A percentile compares a stretch with the other conserved stretches of the same genome.
Conservation (phyloP, 2,888 invertebrate species). For the Cantharis rufa region DNA sequence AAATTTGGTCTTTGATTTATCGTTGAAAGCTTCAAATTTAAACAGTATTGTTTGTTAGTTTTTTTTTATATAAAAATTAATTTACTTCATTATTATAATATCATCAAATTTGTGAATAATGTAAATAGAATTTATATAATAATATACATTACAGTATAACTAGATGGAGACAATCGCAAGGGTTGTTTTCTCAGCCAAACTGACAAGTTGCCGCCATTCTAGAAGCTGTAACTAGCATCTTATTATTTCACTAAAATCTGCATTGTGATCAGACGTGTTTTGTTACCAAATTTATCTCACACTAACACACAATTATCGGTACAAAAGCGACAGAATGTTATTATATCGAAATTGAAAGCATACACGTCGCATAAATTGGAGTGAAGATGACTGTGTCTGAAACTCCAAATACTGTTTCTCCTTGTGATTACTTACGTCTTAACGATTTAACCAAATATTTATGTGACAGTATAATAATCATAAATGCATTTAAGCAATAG, state of each 20-base stretch:
- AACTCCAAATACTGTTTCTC: conserved; percentile 38
- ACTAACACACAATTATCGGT: conserved; percentile 51
- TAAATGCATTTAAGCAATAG: conserved; percentile 13
- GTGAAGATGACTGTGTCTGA: conserved; percentile 46
- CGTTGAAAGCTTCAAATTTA: neutral
- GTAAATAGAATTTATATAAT: conserved; percentile 36
- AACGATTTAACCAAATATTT: conserved; percentile 38
- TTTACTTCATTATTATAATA: neutral
- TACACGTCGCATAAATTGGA: conserved; percentile 43
- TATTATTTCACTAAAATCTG: conserved; percentile 45
- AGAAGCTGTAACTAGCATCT: conserved; percentile 39
- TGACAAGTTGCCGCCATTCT: conserved; percentile 52
- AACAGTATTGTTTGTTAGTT: neutral
- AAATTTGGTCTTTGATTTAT: neutral
- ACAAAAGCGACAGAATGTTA: conserved; percentile 52
- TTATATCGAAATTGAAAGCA: conserved; percentile 50
- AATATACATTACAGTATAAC: conserved; percentile 37
- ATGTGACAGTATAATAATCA: conserved; percentile 31
- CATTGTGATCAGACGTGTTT: conserved; percentile 47
- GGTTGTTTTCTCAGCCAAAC: conserved; percentile 47
- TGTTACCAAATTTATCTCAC: conserved; percentile 52
- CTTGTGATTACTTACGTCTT: conserved; percentile 42
- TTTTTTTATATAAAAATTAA: neutral
- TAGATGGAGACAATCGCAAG: conserved; percentile 42
- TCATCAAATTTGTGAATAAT: conserved; percentile 21